Evolutionary conservation across 1,140 invertebrate species (phyloP).

Genomic region (Ridgeia piscesae): DNA sequence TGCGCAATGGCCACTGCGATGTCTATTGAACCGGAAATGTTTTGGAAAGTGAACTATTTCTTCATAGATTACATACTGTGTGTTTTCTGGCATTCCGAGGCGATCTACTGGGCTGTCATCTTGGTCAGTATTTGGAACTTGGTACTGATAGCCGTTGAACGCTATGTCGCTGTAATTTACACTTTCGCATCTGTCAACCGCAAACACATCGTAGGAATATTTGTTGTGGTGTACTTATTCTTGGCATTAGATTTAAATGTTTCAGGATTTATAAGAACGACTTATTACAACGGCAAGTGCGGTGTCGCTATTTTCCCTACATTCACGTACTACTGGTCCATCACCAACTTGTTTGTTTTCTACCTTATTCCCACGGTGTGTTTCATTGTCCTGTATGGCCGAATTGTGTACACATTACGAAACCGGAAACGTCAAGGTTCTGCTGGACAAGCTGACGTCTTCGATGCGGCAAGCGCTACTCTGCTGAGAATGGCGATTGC

Average conservation of each 20-base stretch:
- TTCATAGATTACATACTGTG: too few relatives aligned
- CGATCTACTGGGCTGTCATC: too few relatives aligned
- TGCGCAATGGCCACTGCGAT: too few relatives aligned
- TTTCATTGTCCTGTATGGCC: background rate
- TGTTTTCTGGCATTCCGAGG: too few relatives aligned
- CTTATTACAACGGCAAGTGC: background rate
- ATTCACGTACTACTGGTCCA: background rate
- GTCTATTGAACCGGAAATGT: too few relatives aligned
- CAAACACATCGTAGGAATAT: background rate
- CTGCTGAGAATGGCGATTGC: too few relatives aligned
- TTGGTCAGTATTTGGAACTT: background rate
- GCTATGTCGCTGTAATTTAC: slow-evolving; percentile 7
- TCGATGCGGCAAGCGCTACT: background rate
- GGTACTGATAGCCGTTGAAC: slow-evolving; percentile 4
- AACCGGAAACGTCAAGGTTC: background rate
- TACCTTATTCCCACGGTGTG: slow-evolving; percentile 4
- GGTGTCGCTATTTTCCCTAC: background rate
- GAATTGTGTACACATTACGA: background rate
- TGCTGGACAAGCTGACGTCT: background rate
- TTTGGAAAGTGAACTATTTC: too few relatives aligned
- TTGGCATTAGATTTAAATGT: background rate
- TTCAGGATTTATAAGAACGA: background rate
- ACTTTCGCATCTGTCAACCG: background rate
- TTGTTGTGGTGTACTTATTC: background rate
- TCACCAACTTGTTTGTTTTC: background rate